A percentile compares a stretch with the other conserved stretches of the same genome.
Evolutionary conservation across 2,888 invertebrate genomes (phyloP).

Genomic region (Drosophila atroscutellata): DNA sequence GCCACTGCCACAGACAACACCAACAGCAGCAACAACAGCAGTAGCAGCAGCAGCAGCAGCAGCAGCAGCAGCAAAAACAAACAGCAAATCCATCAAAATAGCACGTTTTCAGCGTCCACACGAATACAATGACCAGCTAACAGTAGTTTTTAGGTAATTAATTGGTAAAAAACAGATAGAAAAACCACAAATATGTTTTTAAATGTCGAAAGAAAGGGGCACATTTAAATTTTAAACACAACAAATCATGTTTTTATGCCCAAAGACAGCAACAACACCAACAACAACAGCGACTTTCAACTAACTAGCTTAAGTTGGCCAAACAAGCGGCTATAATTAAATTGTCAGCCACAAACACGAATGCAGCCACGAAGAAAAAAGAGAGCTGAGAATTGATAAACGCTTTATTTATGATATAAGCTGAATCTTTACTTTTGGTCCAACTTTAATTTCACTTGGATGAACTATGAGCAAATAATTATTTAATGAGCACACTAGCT

Average conservation of each 20-base stretch:
- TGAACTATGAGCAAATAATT: not conserved
- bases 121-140: conserved; percentile 54
- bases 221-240: conserved; percentile 59
- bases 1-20: conserved; percentile 13
- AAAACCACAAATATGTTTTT: conserved; percentile 21
- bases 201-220: conserved; percentile 22
- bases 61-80: not conserved
- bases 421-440: not conserved
- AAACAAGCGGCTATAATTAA: conserved; percentile 52
- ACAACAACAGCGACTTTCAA: conserved; percentile 10
- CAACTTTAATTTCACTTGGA: not conserved
- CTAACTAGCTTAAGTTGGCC: conserved; percentile 22
- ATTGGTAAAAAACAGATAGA: conserved; percentile 39
- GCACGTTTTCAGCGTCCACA: conserved; percentile 65
- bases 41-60: conserved; percentile 4
- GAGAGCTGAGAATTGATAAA: not conserved
- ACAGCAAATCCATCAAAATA: conserved; percentile 43
- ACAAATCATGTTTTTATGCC: conserved; percentile 65
- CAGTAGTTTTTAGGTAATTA: conserved; percentile 74
- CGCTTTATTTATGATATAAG: not conserved
- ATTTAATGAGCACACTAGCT: not conserved
- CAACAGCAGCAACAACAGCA: conserved; percentile 20
- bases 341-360: conserved; percentile 41
- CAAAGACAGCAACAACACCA: conserved; percentile 19
- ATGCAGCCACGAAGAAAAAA: not conserved